Conservation (phyloP, 2,797 vertebrate genomes). For the Chelon labrosus region DNA sequence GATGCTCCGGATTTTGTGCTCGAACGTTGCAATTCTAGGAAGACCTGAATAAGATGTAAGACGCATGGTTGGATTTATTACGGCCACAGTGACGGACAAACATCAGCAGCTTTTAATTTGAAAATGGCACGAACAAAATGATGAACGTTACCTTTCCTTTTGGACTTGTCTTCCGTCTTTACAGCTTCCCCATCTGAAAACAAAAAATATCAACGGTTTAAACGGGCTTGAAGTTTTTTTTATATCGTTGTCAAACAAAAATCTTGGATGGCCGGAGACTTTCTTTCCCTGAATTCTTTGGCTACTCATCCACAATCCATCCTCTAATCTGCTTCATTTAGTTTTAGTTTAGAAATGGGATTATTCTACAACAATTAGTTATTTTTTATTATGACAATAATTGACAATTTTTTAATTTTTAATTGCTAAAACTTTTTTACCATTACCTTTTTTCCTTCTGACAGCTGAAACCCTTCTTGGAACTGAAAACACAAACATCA, state of each 20-base stretch:
- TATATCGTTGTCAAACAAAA: constrained; percentile 5
- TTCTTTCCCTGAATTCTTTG: neutral
- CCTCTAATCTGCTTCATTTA: neutral
- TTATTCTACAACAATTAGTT: too few species aligned
- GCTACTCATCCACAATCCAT: neutral
- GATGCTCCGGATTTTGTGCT: constrained; percentile 33
- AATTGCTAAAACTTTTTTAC: neutral
- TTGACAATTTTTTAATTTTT: neutral
- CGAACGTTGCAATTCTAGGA: constrained; percentile 58
- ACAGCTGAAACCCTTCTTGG: constrained; percentile 66
- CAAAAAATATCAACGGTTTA: neutral
- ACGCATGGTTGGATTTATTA: neutral
- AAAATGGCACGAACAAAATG: neutral
- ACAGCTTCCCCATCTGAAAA: constrained; percentile 49
- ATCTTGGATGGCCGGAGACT: neutral
- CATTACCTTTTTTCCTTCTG: constrained; percentile 74
- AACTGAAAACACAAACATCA: constrained; percentile 53
- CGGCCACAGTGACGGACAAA: neutral
- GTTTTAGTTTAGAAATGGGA: neutral
- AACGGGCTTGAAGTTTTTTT: neutral
- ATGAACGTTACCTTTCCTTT: constrained; percentile 51
- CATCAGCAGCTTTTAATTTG: neutral
- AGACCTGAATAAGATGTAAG: constrained; percentile 51
- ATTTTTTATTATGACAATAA: too few species aligned
- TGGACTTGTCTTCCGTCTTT: constrained; percentile 50